Evolutionary conservation across 2,888 invertebrate genomes (phyloP), one percentile per base, ranked within the genome.

Genomic region (Zonitis immaculata): DNA sequence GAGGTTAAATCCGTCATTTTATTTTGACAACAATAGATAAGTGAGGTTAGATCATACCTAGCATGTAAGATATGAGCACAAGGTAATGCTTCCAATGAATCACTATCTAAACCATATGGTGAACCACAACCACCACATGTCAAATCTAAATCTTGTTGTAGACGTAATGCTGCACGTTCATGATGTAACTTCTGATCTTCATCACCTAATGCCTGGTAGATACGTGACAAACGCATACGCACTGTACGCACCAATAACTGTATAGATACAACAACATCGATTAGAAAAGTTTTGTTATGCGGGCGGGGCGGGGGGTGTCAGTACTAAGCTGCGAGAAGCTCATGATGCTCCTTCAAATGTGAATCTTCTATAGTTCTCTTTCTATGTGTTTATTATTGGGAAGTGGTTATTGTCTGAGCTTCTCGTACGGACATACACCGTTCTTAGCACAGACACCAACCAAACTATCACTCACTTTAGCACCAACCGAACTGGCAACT

Each of bases 41-140:
- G 22, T 22, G 22, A 22, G 22, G 22, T 22, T 22, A 22, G 22
- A 22, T 3, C 5, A 4, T 73, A 89, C 90, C 89, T 86, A 42
- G 89, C 86, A 69, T 93, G 93, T 44, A 92, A 82, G 61, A 93
- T 91, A 71, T 93, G 93, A 3, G 91, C 87, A 76, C 93, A 94
- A 2, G 91, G 90, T 61, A 93, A 77, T 12, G 89, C 88, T 63
- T 92, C 91, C 42, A 93, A 78, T 12, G 84, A 83, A 65, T 86
- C 86, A 0, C 86, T 83, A 62, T 87, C 84, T 52, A 84, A 75
- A 2, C 89, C 89, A 59, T 92, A 85, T 1, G 88, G 83, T 59
- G 88, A 86, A 52, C 90, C 86, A 71, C 92, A 92, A 5, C 88
- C 85, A 1, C 91, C 92, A 69, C 94, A 94, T 35, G 84, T 82